Percentiles rank a stretch among this genome's conserved stretches.
These are phyloP conservation scores for Hydrozoanthus gracilis DNA, from an alignment of 92 coral and sea anemone genomes.

Conservation along the genomic window DNA sequence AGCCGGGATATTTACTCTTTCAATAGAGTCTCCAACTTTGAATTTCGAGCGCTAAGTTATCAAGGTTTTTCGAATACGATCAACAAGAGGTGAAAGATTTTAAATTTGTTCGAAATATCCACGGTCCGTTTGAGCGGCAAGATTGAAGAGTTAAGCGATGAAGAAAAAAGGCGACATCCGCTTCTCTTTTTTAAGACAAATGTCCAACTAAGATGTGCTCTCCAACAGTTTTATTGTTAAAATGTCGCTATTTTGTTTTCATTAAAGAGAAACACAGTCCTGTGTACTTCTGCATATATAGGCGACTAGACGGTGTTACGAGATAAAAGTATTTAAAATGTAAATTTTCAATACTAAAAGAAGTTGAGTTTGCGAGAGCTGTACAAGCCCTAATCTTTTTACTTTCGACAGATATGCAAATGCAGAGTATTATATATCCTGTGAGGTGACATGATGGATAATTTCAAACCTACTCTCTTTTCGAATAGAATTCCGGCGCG, in stretches of 20 bases:
- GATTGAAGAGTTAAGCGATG: not conserved
- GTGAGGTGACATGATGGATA: conserved; percentile 13
- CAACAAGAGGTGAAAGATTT: not conserved
- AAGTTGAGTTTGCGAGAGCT: conserved; percentile 1
- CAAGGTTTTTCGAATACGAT: not conserved
- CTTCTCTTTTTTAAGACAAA: conserved; percentile 35
- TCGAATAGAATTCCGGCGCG: conserved; percentile 43
- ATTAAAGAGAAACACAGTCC: conserved; percentile 17
- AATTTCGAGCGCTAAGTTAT: not conserved
- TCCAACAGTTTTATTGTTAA: conserved; percentile 41
- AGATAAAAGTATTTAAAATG: conserved; percentile 34
- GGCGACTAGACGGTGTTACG: not conserved
- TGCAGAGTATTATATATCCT: conserved; percentile 22
- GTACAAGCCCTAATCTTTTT: conserved; percentile 7
- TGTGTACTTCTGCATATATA: not conserved
- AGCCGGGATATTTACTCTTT: conserved; percentile 46
- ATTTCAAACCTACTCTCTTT: conserved; percentile 32
- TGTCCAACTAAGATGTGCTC: conserved; percentile 22
- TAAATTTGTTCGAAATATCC: not conserved
- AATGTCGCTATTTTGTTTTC: conserved; percentile 44
- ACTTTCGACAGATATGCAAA: conserved; percentile 39
- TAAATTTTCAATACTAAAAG: conserved; percentile 20
- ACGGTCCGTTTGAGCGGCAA: conserved; percentile 9
- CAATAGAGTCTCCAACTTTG: conserved; percentile 37
- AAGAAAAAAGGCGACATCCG: conserved; percentile 22